Percentiles rank a stretch among this genome's conserved stretches.
These are phyloP conservation scores for Myoxocephalus aenaeus DNA, from an alignment of 2,797 vertebrate genomes.

Conservation along the genomic window DNA sequence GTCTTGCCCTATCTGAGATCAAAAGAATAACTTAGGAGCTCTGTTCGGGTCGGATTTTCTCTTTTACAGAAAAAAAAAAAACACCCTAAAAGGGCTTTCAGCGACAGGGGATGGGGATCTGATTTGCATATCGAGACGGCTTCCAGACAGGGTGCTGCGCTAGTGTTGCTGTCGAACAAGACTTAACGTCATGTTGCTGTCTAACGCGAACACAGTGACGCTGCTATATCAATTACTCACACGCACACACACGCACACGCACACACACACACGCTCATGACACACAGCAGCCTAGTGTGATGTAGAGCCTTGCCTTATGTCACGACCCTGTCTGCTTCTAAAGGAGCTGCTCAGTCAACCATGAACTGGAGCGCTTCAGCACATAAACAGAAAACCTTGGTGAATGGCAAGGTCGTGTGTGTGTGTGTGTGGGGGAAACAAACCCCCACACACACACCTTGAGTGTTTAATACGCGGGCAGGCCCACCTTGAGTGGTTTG, in stretches of 20 bases:
- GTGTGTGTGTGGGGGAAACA: background rate
- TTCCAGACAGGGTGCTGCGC: conserved; percentile 62
- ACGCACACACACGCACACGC: conserved; percentile 32
- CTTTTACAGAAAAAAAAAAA: conserved; percentile 23
- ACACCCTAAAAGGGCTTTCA: conserved; percentile 51
- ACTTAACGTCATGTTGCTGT: conserved; percentile 80
- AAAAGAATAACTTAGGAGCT: conserved; percentile 64
- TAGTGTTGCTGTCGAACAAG: conserved; percentile 78
- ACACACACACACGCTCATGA: conserved; percentile 8
- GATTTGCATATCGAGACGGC: conserved; percentile 75
- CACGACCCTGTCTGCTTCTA: conserved; percentile 65
- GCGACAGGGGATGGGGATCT: conserved; percentile 57
- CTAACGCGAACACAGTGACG: conserved; percentile 61
- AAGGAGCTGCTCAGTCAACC: conserved; percentile 69
- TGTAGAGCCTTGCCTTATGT: conserved; percentile 56
- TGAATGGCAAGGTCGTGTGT: conserved; percentile 67
- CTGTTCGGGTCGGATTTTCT: conserved; percentile 52
- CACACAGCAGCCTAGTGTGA: conserved; percentile 36
- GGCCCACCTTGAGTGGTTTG: conserved; percentile 56
- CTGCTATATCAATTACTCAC: conserved; percentile 70
- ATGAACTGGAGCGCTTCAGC: conserved; percentile 63
- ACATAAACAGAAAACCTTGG: conserved; percentile 64
- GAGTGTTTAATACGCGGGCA: conserved; percentile 54
- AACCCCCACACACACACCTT: conserved; percentile 39
- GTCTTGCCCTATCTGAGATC: conserved; percentile 54